phyloP scores from a whole-genome alignment of 2,113 vertebrate genomes.

The Cyprinodon tularosa region DNA sequence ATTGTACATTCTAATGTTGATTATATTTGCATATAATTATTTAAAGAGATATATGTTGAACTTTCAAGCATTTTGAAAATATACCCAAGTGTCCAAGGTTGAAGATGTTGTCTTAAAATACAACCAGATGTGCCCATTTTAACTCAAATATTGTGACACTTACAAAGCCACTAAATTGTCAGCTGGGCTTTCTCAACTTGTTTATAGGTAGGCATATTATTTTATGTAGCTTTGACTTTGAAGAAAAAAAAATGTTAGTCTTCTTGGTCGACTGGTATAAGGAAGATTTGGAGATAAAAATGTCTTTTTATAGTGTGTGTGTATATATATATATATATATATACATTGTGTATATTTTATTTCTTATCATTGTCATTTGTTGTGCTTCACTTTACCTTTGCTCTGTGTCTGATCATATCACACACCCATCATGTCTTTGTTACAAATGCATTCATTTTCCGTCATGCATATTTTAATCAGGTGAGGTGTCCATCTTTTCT shows the following conservation, averaged over 20 bases:
- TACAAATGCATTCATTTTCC: slow-evolving; percentile 1
- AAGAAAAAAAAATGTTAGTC: background rate
- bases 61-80: background rate
- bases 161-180: background rate
- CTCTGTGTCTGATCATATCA: slow-evolving; percentile 7
- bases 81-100: background rate
- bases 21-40: no score
- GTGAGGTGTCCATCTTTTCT: slow-evolving; percentile 17
- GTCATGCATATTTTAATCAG: slow-evolving; percentile 1
- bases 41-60: no score
- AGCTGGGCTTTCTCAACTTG: background rate
- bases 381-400: background rate
- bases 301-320: background rate
- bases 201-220: background rate
- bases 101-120: background rate
- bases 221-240: background rate
- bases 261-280: background rate
- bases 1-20: no score
- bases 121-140: background rate
- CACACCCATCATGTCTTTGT: slow-evolving; percentile 9
- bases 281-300: background rate
- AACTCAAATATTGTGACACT: background rate
- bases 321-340: no score
- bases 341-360: no score
- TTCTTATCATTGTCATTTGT: background rate